These are phyloP conservation scores for Taurulus bubalis DNA, from an alignment of 2,113 vertebrate genomes.

Conservation along the genomic window DNA sequence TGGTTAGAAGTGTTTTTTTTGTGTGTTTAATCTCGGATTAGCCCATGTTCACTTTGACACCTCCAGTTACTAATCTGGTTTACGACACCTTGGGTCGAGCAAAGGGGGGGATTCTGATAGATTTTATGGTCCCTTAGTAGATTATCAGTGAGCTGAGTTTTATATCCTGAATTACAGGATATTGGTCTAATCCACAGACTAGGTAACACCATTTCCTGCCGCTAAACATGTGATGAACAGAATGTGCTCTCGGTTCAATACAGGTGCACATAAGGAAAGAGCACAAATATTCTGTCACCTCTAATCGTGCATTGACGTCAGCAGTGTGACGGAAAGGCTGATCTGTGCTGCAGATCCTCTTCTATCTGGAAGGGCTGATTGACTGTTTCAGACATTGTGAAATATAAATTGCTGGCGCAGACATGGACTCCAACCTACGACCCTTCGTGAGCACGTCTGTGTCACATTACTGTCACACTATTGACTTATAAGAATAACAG, in stretches of 20 bases:
- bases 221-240: slow-evolving; percentile 22
- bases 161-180: slow-evolving; percentile 53
- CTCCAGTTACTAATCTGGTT: slow-evolving; percentile 73
- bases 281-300: slow-evolving; percentile 2
- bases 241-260: neutral
- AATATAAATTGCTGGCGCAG: slow-evolving; percentile 41
- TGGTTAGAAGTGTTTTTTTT: slow-evolving; percentile 70
- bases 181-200: slow-evolving; percentile 43
- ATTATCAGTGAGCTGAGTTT: slow-evolving; percentile 56
- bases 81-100: slow-evolving; percentile 62
- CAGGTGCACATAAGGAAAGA: neutral
- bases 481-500: slow-evolving; percentile 13
- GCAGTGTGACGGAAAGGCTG: slow-evolving; percentile 12
- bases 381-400: slow-evolving; percentile 58
- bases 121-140: slow-evolving; percentile 62
- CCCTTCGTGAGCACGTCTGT: slow-evolving; percentile 43
- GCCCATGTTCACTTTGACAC: slow-evolving; percentile 75
- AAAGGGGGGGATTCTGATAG: slow-evolving; percentile 40
- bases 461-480: slow-evolving; percentile 55
- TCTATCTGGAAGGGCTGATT: slow-evolving; percentile 48
- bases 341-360: neutral
- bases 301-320: neutral
- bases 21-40: slow-evolving; percentile 79
- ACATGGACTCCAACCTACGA: slow-evolving; percentile 74
- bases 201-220: slow-evolving; percentile 28